Conservation (phyloP, 2,797 vertebrate genomes). For the Enteromius afrohamiltoni region DNA sequence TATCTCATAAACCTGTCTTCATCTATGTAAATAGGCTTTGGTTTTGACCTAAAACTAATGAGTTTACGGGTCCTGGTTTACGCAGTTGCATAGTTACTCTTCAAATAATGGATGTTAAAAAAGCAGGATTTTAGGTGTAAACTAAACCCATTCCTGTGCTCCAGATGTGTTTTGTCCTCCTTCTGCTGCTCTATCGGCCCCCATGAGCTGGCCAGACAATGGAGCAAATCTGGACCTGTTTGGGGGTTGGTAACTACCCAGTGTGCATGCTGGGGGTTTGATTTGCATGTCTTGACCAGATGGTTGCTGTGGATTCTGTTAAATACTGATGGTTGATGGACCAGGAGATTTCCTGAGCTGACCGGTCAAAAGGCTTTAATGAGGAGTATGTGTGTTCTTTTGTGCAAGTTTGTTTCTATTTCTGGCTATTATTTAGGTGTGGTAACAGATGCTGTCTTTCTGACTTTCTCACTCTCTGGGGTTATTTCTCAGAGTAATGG, state of each 20-base stretch:
- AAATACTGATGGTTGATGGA: slow-evolving; percentile 11
- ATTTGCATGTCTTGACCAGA: slow-evolving; percentile 32
- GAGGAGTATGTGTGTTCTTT: slow-evolving; percentile 29
- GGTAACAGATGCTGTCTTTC: neutral
- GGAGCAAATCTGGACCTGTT: slow-evolving; percentile 93
- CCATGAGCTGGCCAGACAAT: slow-evolving; percentile 87
- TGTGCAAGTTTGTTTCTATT: slow-evolving; percentile 20
- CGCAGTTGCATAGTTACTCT: neutral
- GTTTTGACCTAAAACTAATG: neutral
- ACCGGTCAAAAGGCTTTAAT: neutral
- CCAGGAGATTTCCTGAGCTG: slow-evolving; percentile 7
- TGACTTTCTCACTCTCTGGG: slow-evolving; percentile 63
- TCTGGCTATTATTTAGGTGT: slow-evolving; percentile 21
- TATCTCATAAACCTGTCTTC: neutral
- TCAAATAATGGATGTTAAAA: neutral
- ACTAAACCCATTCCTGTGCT: slow-evolving; percentile 64
- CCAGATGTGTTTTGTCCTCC: slow-evolving; percentile 89
- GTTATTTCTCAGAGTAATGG: slow-evolving; percentile 66
- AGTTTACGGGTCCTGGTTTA: neutral
- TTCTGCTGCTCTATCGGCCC: slow-evolving; percentile 82
- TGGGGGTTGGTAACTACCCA: slow-evolving; percentile 90
- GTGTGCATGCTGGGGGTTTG: slow-evolving; percentile 32
- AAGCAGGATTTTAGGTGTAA: neutral
- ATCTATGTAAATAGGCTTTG: neutral
- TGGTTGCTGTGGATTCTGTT: slow-evolving; percentile 36